Percentiles rank a stretch among this genome's conserved stretches.
Conservation (phyloP, 1,140 invertebrate genomes). For the Apis cerana region DNA sequence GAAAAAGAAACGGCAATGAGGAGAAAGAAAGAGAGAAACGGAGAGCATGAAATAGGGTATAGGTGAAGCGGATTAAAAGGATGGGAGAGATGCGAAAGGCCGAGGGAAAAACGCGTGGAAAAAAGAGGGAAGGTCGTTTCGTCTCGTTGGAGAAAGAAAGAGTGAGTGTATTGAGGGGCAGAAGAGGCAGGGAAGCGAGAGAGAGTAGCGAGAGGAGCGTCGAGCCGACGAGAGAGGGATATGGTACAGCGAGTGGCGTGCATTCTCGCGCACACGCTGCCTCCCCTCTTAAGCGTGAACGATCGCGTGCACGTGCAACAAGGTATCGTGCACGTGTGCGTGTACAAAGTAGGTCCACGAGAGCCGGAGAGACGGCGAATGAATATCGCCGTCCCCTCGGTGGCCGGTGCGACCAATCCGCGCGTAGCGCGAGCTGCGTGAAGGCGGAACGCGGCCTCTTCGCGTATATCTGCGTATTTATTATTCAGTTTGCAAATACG, state of each 20-base stretch:
- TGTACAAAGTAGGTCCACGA: conserved; percentile 73
- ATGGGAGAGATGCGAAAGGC: conserved; percentile 2
- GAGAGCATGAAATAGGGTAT: background rate
- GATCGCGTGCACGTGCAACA: conserved; percentile 53
- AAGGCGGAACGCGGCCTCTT: conserved; percentile 80
- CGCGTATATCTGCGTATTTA: conserved; percentile 79
- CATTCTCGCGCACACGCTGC: conserved; percentile 36
- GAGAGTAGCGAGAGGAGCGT: conserved; percentile 11
- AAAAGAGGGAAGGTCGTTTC: conserved; percentile 9
- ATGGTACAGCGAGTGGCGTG: conserved; percentile 52
- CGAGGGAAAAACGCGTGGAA: conserved; percentile 7
- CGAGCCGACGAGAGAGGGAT: conserved; percentile 27
- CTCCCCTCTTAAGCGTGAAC: conserved; percentile 33
- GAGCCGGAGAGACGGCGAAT: conserved; percentile 68
- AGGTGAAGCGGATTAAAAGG: conserved; percentile 23
- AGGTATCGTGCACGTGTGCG: conserved; percentile 48
- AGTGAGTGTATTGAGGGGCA: background rate
- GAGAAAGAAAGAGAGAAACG: background rate
- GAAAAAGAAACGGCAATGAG: background rate
- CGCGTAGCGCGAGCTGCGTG: conserved; percentile 78
- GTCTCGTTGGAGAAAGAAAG: conserved; percentile 10
- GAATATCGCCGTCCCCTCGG: conserved; percentile 78
- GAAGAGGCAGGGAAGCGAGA: conserved; percentile 10
- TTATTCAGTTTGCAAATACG: conserved; percentile 82
- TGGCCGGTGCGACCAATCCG: conserved; percentile 77